Conservation (phyloP, 2,888 invertebrate species). For the Limnephilus rhombicus region DNA sequence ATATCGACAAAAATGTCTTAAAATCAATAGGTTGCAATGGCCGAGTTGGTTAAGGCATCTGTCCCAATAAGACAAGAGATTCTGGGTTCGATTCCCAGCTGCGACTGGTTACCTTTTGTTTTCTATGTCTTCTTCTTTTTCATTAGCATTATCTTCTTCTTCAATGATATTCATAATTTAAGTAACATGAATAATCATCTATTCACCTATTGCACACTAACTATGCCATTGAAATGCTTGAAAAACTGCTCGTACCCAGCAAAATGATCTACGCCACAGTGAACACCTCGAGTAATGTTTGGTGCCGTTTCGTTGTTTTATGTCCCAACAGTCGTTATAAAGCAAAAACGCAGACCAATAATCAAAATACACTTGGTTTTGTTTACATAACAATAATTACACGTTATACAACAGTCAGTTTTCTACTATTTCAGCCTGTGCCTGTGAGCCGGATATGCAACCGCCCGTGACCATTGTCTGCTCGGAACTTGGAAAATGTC, state of each 20-base stretch:
- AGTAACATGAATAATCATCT: too few relatives aligned
- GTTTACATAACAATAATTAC: constrained; percentile 1
- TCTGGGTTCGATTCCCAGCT: too few relatives aligned
- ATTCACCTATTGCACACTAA: too few relatives aligned
- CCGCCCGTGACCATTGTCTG: background rate
- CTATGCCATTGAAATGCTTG: background rate
- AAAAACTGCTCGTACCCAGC: background rate
- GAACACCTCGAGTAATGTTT: background rate
- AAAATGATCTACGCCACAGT: background rate
- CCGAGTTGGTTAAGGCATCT: too few relatives aligned
- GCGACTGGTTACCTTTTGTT: too few relatives aligned
- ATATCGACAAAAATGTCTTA: too few relatives aligned
- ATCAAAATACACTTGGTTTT: background rate
- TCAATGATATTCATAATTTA: too few relatives aligned
- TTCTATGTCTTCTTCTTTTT: too few relatives aligned
- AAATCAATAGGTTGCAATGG: too few relatives aligned
- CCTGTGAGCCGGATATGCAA: background rate
- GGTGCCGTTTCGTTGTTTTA: background rate
- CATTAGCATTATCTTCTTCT: too few relatives aligned
- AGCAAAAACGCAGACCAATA: background rate
- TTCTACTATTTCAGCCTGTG: background rate
- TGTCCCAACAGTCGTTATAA: background rate
- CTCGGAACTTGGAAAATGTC: background rate
- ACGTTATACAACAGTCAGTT: background rate
- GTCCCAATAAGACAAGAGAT: too few relatives aligned